A percentile compares a stretch with the other conserved stretches of the same genome.
These are phyloP conservation scores for Lithophane ornitopus DNA, from an alignment of 2,888 invertebrate genomes.

Conservation along the genomic window DNA sequence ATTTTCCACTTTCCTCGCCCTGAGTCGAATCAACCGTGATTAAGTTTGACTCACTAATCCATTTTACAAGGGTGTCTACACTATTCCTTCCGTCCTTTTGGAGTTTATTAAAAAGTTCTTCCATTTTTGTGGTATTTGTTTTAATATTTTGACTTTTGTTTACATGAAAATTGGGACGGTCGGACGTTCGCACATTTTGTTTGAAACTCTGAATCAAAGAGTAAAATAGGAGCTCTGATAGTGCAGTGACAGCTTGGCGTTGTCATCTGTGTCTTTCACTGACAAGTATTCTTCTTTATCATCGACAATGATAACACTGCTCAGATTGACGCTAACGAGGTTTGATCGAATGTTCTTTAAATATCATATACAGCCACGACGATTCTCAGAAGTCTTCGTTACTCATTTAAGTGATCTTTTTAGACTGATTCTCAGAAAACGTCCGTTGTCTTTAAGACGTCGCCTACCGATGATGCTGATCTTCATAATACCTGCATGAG, in stretches of 20 bases:
- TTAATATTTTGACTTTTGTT: not conserved
- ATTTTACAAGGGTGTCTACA: conserved; percentile 75
- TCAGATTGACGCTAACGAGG: not conserved
- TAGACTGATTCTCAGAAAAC: not conserved
- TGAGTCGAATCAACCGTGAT: conserved; percentile 59
- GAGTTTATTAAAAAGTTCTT: conserved; percentile 68
- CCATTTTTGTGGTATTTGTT: conserved; percentile 29
- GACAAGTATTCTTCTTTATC: not conserved
- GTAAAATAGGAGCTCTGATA: not conserved
- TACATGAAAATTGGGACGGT: not conserved
- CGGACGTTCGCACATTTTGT: not conserved
- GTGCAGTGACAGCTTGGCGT: conserved; percentile 9
- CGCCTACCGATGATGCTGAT: not conserved
- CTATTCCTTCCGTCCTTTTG: conserved; percentile 73
- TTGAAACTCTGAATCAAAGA: not conserved
- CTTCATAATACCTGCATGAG: not conserved
- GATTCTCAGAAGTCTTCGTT: not conserved
- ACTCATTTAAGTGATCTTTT: conserved; percentile 16
- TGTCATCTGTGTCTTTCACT: not conserved
- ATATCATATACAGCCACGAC: not conserved
- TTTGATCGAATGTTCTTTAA: not conserved
- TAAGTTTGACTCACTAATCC: conserved; percentile 79
- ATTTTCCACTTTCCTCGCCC: conserved; percentile 34
- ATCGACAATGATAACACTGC: not conserved
- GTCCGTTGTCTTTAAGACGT: not conserved